These are phyloP conservation scores for Drosophila fungiperda DNA, from an alignment of 2,888 invertebrate species.

Conservation along the genomic window DNA sequence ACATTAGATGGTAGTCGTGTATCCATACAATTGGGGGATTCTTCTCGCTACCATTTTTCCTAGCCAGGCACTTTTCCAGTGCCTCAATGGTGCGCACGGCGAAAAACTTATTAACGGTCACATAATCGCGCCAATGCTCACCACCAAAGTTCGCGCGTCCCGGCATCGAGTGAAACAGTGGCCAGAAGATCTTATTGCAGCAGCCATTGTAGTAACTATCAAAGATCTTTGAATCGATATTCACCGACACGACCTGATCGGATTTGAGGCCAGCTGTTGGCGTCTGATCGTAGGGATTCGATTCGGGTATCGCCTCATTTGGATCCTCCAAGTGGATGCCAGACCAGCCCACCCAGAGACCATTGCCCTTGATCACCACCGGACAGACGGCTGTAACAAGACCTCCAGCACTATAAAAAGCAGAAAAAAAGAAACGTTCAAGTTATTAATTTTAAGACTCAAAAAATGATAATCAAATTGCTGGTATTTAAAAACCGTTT, in stretches of 20 bases:
- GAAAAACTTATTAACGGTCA: conserved; percentile 92
- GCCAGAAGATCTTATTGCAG: conserved; percentile 97
- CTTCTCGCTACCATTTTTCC: conserved; percentile 82
- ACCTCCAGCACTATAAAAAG: conserved; percentile 92
- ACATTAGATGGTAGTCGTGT: conserved; percentile 97
- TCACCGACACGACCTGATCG: conserved; percentile 93
- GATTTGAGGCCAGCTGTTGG: conserved; percentile 94
- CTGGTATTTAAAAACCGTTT: background rate
- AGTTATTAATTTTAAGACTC: background rate
- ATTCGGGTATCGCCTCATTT: conserved; percentile 93
- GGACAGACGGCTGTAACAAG: conserved; percentile 96
- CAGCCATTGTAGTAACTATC: conserved; percentile 96
- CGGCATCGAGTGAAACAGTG: conserved; percentile 96
- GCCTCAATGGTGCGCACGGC: conserved; percentile 92
- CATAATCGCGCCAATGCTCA: conserved; percentile 93
- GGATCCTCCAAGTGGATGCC: conserved; percentile 93
- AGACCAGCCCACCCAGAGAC: conserved; percentile 97
- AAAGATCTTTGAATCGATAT: conserved; percentile 90
- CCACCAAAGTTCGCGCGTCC: conserved; percentile 93
- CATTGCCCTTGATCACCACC: conserved; percentile 93
- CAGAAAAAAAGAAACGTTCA: background rate
- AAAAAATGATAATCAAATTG: background rate
- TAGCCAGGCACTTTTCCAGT: conserved; percentile 86
- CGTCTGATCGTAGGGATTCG: conserved; percentile 93
- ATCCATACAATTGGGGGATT: conserved; percentile 91